These are phyloP conservation scores for Agrotis segetum DNA, from an alignment of 2,888 invertebrate species.

Conservation along the genomic window DNA sequence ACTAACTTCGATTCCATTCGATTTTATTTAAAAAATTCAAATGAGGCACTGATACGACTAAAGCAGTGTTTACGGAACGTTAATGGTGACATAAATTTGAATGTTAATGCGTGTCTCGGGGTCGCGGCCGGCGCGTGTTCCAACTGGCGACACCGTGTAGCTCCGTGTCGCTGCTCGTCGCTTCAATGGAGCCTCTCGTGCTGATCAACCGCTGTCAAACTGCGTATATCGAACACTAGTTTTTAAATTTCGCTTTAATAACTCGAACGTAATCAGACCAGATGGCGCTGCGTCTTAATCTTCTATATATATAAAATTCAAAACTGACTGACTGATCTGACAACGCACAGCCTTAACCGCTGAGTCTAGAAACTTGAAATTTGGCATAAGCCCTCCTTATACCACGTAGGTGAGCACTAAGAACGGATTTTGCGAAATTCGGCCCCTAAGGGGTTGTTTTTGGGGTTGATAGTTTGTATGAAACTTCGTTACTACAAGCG, in stretches of 20 bases:
- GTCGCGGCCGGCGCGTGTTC: constrained; percentile 47
- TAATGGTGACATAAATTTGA: constrained; percentile 74
- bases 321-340: too few relatives aligned
- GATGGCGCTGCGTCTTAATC: constrained; percentile 52
- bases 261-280: constrained; percentile 5
- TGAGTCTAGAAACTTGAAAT: too few relatives aligned
- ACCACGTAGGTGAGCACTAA: too few relatives aligned
- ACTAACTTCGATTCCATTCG: constrained; percentile 34
- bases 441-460: too few relatives aligned
- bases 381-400: too few relatives aligned
- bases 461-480: too few relatives aligned
- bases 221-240: constrained; percentile 2
- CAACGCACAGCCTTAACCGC: too few relatives aligned
- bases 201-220: constrained; percentile 10
- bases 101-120: constrained; percentile 68
- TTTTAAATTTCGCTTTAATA: background rate
- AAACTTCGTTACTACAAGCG: too few relatives aligned
- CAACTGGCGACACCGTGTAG: constrained; percentile 25
- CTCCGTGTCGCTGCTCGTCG: constrained; percentile 13
- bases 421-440: too few relatives aligned
- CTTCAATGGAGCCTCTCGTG: constrained; percentile 15
- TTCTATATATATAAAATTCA: too few relatives aligned
- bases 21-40: constrained; percentile 57
- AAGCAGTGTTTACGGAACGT: constrained; percentile 70
- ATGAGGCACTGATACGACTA: constrained; percentile 68